A percentile compares a stretch with the other conserved stretches of the same genome.
phyloP scores from a whole-genome alignment of 2,797 vertebrate species.

The Paramormyrops hopkinsi region DNA sequence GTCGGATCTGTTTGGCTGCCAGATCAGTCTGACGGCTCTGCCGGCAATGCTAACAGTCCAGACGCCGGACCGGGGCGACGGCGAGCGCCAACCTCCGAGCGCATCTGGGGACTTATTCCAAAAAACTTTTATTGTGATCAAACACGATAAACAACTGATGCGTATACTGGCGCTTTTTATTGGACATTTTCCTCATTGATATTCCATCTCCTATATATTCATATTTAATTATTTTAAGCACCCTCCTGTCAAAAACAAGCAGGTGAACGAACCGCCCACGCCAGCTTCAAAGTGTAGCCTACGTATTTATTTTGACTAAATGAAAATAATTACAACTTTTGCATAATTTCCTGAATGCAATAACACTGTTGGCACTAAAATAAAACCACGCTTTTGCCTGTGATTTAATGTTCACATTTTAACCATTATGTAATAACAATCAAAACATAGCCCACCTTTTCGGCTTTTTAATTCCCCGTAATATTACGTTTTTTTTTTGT shows the following conservation, averaged over 20 bases:
- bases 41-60: not conserved
- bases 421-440: not conserved
- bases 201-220: not conserved
- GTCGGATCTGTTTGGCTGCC: constrained; percentile 27
- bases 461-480: not conserved
- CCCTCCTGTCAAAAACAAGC: not conserved
- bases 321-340: not conserved
- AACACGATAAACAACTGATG: not conserved
- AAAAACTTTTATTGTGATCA: not conserved
- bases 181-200: not conserved
- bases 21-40: not conserved
- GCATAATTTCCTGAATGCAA: not conserved
- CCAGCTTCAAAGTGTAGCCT: not conserved
- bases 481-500: not conserved
- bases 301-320: constrained; percentile 4
- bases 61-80: not conserved
- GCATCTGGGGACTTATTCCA: not conserved
- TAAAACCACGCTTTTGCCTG: not conserved
- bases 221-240: not conserved
- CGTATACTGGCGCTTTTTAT: not conserved
- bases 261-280: not conserved
- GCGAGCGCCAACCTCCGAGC: not conserved
- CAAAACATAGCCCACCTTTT: not conserved
- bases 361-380: not conserved
- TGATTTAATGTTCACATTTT: not conserved